These are phyloP conservation scores for Carabus problematicus DNA, from an alignment of 2,888 invertebrate genomes.

Conservation along the genomic window DNA sequence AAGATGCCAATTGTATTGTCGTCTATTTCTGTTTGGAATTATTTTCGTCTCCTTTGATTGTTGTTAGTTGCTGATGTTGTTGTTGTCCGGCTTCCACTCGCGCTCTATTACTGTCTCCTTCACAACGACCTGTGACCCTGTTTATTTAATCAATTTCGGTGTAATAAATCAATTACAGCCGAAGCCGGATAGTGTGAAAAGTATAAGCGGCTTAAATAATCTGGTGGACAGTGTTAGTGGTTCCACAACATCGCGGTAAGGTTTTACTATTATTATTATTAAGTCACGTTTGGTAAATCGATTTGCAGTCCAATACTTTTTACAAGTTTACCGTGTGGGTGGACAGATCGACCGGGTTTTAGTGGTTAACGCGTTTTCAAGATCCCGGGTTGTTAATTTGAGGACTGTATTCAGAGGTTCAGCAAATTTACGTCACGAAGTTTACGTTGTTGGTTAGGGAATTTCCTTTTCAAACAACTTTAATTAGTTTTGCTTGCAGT, in stretches of 20 bases:
- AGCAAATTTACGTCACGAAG: neutral
- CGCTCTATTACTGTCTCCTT: too few relatives aligned
- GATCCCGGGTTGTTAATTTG: conserved; percentile 34
- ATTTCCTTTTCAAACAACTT: conserved; percentile 12
- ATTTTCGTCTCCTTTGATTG: too few relatives aligned
- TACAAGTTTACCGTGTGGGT: neutral
- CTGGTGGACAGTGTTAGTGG: neutral
- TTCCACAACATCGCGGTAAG: neutral
- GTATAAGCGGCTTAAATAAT: conserved; percentile 11
- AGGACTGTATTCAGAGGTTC: conserved; percentile 8
- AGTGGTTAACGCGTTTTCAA: conserved; percentile 10
- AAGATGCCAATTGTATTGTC: too few relatives aligned
- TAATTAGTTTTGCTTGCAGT: conserved; percentile 4
- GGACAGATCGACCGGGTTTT: conserved; percentile 6
- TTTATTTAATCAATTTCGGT: conserved; percentile 11
- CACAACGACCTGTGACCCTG: conserved; percentile 6
- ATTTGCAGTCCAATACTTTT: neutral
- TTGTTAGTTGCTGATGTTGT: too few relatives aligned
- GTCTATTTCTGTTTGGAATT: too few relatives aligned
- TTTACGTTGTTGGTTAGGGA: conserved; percentile 2
- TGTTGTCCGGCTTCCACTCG: too few relatives aligned
- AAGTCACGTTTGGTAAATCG: conserved; percentile 6
- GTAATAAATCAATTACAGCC: conserved; percentile 1
- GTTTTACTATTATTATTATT: too few relatives aligned
- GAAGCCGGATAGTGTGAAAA: neutral